These are phyloP conservation scores for Sycobia sp. DNA, from an alignment of 1,140 invertebrate species.

Conservation along the genomic window DNA sequence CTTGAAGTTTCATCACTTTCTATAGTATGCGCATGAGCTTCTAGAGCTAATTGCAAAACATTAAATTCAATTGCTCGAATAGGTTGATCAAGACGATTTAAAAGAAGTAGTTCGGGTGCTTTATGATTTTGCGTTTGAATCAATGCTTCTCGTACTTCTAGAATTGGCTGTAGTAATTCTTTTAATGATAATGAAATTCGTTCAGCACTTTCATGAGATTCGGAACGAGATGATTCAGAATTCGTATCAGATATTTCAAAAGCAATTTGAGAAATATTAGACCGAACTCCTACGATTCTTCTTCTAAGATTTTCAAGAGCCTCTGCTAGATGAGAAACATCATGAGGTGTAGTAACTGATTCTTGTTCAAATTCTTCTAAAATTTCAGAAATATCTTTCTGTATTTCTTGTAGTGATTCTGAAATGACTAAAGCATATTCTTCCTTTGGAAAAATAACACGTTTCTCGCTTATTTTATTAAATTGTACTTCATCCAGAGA, in stretches of 20 bases:
- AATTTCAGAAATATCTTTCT: constrained; percentile 43
- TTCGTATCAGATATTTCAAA: constrained; percentile 9
- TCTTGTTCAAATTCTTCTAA: constrained; percentile 48
- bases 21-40: constrained; percentile 23
- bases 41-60: constrained; percentile 35
- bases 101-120: constrained; percentile 41
- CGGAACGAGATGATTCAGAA: constrained; percentile 10
- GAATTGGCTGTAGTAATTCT: constrained; percentile 42
- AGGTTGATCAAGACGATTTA: constrained; percentile 42
- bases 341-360: constrained; percentile 30
- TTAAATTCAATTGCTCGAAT: constrained; percentile 41
- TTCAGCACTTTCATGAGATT: constrained; percentile 26
- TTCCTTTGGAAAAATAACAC: constrained; percentile 29
- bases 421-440: constrained; percentile 30
- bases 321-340: constrained; percentile 39
- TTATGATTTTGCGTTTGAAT: constrained; percentile 38
- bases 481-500: neutral
- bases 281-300: constrained; percentile 35
- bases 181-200: constrained; percentile 30
- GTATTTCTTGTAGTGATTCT: constrained; percentile 38
- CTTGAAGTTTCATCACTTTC: constrained; percentile 19
- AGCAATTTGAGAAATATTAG: constrained; percentile 18
- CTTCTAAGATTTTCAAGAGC: constrained; percentile 41
- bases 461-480: constrained; percentile 18
- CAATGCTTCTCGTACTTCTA: constrained; percentile 40